Evolutionary conservation across 2,888 invertebrate species (phyloP).

Genomic region (Clepsis dumicolana): DNA sequence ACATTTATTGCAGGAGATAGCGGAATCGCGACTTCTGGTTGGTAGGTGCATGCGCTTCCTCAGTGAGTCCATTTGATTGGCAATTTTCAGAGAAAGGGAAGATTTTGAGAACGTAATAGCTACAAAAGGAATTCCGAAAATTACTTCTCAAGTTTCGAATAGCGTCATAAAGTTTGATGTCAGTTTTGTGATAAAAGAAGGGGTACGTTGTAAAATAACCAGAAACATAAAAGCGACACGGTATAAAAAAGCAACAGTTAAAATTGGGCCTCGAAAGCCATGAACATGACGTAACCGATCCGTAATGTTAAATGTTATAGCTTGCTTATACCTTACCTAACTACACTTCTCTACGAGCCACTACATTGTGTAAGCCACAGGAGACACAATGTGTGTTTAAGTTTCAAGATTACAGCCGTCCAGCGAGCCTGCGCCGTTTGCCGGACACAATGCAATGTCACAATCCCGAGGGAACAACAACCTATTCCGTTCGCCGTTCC

Average conservation of each 20-base stretch:
- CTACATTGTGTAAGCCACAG: background rate
- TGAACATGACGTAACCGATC: background rate
- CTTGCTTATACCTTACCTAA: background rate
- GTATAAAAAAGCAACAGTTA: slow-evolving; percentile 18
- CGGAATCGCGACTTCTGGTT: slow-evolving; percentile 18
- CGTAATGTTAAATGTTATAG: no score
- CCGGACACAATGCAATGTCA: slow-evolving; percentile 26
- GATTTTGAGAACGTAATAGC: slow-evolving; percentile 26
- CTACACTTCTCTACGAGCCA: background rate
- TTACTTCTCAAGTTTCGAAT: slow-evolving; percentile 18
- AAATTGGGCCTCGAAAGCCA: slow-evolving; percentile 5
- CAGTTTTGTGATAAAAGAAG: slow-evolving; percentile 33
- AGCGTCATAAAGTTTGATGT: slow-evolving; percentile 36
- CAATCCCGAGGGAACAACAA: slow-evolving; percentile 19
- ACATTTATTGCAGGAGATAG: slow-evolving; percentile 27
- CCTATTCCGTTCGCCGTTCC: slow-evolving; percentile 35
- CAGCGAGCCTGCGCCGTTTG: slow-evolving; percentile 9
- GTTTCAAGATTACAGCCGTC: slow-evolving; percentile 23
- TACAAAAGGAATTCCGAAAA: slow-evolving; percentile 22
- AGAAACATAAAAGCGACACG: slow-evolving; percentile 17
- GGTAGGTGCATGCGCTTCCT: slow-evolving; percentile 36
- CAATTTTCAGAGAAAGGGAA: slow-evolving; percentile 30
- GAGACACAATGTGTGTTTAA: slow-evolving; percentile 15
- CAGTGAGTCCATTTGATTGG: slow-evolving; percentile 24
- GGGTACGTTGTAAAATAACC: slow-evolving; percentile 25